Base-by-base conservation (phyloP, 2,888 invertebrate species). In the Ptilodon capucinus region DNA sequence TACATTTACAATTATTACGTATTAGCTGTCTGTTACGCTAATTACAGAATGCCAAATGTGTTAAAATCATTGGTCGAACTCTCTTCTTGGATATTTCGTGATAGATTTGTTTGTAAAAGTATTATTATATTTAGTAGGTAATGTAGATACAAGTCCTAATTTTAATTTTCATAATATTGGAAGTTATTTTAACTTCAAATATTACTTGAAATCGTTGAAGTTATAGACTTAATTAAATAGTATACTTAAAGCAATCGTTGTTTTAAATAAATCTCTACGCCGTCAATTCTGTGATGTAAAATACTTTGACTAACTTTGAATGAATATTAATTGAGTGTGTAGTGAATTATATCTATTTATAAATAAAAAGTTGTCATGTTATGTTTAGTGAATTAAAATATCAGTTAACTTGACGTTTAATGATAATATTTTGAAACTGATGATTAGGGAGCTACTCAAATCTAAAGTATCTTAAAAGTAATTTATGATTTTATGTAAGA, bases 251-350 rank as follows among this genome's bases (percentile, higher is more conserved):
- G 67, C 76, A 79, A 79, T 71, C 63, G 70, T 84, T 86, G 74
- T 82, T 86, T 89, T 79, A 79, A 83, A 73, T 66, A 77, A 14
- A 77, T 89, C 89, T 91, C 89, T 89, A 90, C 90, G 81, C 87
- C 84, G 90, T 90, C 90, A 91, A 91, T 90, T 91, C 82, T 83
- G 84, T 82, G 81, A 80, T 89, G 84, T 89, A 89, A 84, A 81
- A 85, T 83, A 82, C 60, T 76, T 81, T 82, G 62, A 69, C 68
- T 78, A 74, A 78, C 71, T 69, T 74, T 70, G 72, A 79, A 76
- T 74, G 73, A 68, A 53, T 60, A 70, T 77, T 75, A 76, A 60
- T 79, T 81, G 79, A 76, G 69, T 79, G 75, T 80, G 76, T 83
- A 84, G 78, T 64, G 54, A 67, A 70, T 69, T 76, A 59, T 72